A percentile compares a stretch with the other conserved stretches of the same genome.
These are phyloP conservation scores for Chromis chromis DNA, from an alignment of 2,797 vertebrate genomes.

Conservation along the genomic window DNA sequence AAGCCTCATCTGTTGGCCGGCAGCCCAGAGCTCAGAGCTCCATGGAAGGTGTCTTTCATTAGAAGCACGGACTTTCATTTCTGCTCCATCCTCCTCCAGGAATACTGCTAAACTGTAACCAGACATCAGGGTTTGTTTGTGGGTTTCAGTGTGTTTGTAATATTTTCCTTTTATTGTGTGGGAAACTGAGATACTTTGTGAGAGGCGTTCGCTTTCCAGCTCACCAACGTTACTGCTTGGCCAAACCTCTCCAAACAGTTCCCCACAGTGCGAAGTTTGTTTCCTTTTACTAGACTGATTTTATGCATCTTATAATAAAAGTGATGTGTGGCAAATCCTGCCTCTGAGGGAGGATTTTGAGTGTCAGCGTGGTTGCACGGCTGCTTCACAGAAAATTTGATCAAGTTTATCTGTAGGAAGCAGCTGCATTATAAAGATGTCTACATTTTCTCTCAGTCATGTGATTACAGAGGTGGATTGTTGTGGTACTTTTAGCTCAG, in stretches of 20 bases:
- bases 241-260: conserved; percentile 21
- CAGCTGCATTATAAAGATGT: conserved; percentile 5
- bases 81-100: conserved; percentile 26
- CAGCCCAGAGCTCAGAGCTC: conserved; percentile 23
- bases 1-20: conserved; percentile 60
- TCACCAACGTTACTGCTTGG: conserved; percentile 15
- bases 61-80: conserved; percentile 43
- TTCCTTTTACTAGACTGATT: conserved; percentile 30
- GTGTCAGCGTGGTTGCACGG: conserved; percentile 7
- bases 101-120: conserved; percentile 47
- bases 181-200: conserved; percentile 25
- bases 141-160: conserved; percentile 33
- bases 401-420: conserved; percentile 18
- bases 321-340: background rate
- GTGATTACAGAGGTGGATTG: background rate
- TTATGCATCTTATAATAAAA: conserved; percentile 32
- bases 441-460: conserved; percentile 4
- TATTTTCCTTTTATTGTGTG: conserved; percentile 33
- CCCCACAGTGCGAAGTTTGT: conserved; percentile 20
- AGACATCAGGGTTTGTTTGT: conserved; percentile 54
- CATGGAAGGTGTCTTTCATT: conserved; percentile 65
- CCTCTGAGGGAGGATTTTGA: background rate
- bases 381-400: conserved; percentile 17
- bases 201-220: conserved; percentile 31
- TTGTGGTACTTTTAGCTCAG: conserved; percentile 3